Evolutionary conservation across 1,140 invertebrate species (phyloP), one percentile per base, ranked within the genome.

Genomic region (Micrasema longulum): DNA sequence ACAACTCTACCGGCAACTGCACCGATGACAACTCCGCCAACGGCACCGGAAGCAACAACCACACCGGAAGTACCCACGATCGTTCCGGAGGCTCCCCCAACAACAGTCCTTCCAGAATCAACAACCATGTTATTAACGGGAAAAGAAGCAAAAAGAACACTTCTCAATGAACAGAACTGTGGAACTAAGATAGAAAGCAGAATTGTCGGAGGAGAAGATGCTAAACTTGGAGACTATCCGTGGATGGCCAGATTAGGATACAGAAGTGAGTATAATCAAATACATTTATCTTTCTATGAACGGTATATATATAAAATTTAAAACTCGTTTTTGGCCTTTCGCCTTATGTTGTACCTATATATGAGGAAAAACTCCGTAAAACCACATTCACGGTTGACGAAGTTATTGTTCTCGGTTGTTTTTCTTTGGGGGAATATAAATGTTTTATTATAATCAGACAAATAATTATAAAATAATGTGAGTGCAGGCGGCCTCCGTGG

Each of bases 191-290:
- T 82, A 22, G 71, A 76, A 2, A 82, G 84, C 43, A 79, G 77
- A 57, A 85, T 86, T 69, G 76, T 78, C 48, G 84, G 84, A 6
- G 84, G 84, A 16, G 76, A 80, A 63, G 74, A 75, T 26, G 77
- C 83, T 0, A 78, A 79, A 22, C 68, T 85, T 10, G 80, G 79
- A 20, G 83, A 85, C 66, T 84, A 79, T 75, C 84, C 84, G 9
- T 85, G 84, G 84, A 84, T 84, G 81, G 81, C 78, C 0, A 78
- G 87, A 60, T 75, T 91, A 12, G 89, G 87, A 20, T 90, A 90
- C 76, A 55, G 23, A 67, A 60, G 74, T 73, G 53, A 71, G 66
- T 69, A 66, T 31, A 31, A 31, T 4, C 7, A 31, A 31, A 4
- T 7, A 31, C 26, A 31, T 31, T 31, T 31, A 2, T 31, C 26